Evolutionary conservation across 1,140 invertebrate genomes (phyloP), one percentile per base, ranked within the genome.

Genomic region (Heliconius eleuchia): DNA sequence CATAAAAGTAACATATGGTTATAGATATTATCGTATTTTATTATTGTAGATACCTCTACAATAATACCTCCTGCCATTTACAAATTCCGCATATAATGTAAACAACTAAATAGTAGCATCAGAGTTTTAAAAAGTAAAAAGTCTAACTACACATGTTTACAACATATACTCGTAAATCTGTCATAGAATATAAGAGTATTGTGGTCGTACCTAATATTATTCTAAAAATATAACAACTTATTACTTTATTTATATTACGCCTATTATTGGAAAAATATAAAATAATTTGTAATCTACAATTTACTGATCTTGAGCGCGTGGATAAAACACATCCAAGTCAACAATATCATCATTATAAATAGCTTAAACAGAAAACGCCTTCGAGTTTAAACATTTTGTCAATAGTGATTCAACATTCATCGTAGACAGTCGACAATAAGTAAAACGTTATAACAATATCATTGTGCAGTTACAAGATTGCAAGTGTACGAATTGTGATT

Each of bases 281-380:
- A 27, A 66, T 66, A 30, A 18, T 13, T 66, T 27, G 75, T 76
- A 86, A 84, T 86, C 88, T 91, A 87, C 84, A 87, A 85, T 80
- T 88, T 79, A 74, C 37, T 75, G 71, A 78, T 82, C n/a, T 78
- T 78, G 74, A 81, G 81, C 79, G 77, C 73, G 76, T 79, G 78
- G 73, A 79, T 81, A 73, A 75, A 80, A 81, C 86, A 88, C 80
- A 80, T 81, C 42, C 42, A 46, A 46, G 42, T 87, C 76, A 82
- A 85, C 86, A 89, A 82, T 83, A 88, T 91, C 87, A 92, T 91
- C 88, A 89, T 88, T 89, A 91, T 87, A 89, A 90, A 91, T 90
- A 91, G 87, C 83, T 83, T 83, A 86, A 85, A 81, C 82, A 81
- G 81, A 88, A 86, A 86, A 86, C 83, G 78, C 81, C 83, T 86